Percentiles rank a stretch among this genome's conserved stretches.
phyloP scores from a whole-genome alignment of 2,113 vertebrate genomes.

The Azemiops feae region DNA sequence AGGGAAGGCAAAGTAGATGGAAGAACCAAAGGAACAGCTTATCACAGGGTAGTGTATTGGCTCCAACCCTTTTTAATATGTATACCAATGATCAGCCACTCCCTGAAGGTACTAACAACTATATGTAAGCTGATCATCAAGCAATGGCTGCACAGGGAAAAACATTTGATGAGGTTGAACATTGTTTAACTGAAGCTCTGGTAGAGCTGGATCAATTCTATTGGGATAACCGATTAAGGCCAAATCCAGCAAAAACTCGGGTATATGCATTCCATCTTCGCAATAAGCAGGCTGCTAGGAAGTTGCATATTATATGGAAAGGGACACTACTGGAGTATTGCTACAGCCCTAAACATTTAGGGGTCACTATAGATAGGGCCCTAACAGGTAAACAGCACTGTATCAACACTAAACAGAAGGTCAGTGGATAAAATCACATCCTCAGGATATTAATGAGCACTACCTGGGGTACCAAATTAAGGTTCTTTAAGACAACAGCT shows the following conservation, averaged over 20 bases:
- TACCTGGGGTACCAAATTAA: no score
- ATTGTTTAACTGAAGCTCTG: not conserved
- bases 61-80: not conserved
- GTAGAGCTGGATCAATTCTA: not conserved
- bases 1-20: not conserved
- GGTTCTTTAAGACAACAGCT: no score
- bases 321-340: not conserved
- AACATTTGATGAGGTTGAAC: not conserved
- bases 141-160: not conserved
- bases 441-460: no score
- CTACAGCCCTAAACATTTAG: not conserved
- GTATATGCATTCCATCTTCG: not conserved
- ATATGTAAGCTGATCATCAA: not conserved
- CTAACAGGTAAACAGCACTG: not conserved
- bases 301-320: not conserved
- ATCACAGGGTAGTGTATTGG: not conserved
- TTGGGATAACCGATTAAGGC: not conserved
- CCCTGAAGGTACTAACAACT: not conserved
- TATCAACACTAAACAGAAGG: no score
- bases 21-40: not conserved
- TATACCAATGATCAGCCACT: not conserved
- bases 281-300: not conserved
- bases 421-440: no score
- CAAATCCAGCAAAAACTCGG: not conserved
- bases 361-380: not conserved